Base-by-base conservation (phyloP, 2,888 invertebrate species). In the Nesidiocoris tenuis region DNA sequence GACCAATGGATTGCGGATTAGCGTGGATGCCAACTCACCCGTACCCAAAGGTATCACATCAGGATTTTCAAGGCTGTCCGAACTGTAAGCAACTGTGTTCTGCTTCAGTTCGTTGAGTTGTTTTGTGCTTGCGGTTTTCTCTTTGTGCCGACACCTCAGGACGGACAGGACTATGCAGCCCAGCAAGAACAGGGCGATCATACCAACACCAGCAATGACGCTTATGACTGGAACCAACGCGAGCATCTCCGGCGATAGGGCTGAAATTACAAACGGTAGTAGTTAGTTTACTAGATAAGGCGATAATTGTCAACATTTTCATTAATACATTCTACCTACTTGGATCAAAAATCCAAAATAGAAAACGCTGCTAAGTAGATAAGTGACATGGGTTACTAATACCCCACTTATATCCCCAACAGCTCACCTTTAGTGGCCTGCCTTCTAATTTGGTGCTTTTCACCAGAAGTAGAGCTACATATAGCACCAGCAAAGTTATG, bases 181-280 rank as follows among this genome's bases (percentile, higher is more conserved):
- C 67, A 84, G 84, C 66, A 85, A 80, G 39, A 85, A 82, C 18
- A 79, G 71, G 57, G 85, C 82, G 0, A 84, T 83, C 9, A 83
- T 83, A 21, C 84, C 84, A 19, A 84, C 83, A 12, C 85, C 85
- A 68, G 83, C 83, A 79, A 85, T 81, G 17, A 84, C 83, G 2
- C 84, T 84, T 74, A 85, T 81, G 70, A 85, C 82, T 17, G 85
- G 84, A 39, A 84, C 85, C 79, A 85, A 83, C 75, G 84, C 83
- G 65, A 84, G 82, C 77, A 83, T 82, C 18, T 80, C 82, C 18
- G 82, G 78, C 17, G 61, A 65, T 2, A 74, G 68, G 19, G 79
- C 79, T 79, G 77, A 18, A 77, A 76, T 25, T 68, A 39, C 7
- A 55, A 39, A n/a, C n/a, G n/a, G n/a, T n/a, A n/a, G n/a, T n/a